phyloP scores from a whole-genome alignment of 2,113 vertebrate species.

The Noctilio leporinus region DNA sequence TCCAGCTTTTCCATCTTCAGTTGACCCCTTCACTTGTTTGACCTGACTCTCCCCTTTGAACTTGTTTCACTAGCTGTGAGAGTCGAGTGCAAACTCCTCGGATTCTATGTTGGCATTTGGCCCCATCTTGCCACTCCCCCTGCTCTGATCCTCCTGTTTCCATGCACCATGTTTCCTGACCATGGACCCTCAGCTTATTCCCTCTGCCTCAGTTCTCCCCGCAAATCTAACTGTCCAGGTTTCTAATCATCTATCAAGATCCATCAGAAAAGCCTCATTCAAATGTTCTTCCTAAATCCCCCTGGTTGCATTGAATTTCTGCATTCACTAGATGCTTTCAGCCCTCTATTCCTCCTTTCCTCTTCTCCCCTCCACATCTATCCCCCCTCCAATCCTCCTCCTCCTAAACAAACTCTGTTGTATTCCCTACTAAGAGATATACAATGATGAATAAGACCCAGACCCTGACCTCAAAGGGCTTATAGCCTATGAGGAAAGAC shows the following conservation, averaged over 20 bases:
- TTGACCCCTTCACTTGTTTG: background rate
- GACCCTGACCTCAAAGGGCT: background rate
- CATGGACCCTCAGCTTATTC: background rate
- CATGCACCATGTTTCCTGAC: accelerated
- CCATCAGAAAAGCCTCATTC: background rate
- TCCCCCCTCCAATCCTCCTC: background rate
- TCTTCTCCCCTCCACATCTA: background rate
- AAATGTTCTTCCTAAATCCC: background rate
- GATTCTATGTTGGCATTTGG: too few species aligned
- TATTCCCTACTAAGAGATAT: background rate
- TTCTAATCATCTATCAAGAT: background rate
- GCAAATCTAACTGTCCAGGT: background rate
- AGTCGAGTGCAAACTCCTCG: too few species aligned
- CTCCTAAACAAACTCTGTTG: background rate
- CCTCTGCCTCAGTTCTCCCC: too few species aligned
- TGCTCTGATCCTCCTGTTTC: background rate
- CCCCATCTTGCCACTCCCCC: background rate
- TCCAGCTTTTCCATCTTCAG: background rate
- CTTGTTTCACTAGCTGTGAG: accelerated
- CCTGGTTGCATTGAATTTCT: background rate
- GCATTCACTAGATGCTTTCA: background rate
- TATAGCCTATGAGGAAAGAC: background rate
- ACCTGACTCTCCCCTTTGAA: background rate
- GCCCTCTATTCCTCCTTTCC: background rate
- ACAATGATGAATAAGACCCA: background rate